Conservation (phyloP, 2,797 vertebrate species). For the Spinus olivaceus region DNA sequence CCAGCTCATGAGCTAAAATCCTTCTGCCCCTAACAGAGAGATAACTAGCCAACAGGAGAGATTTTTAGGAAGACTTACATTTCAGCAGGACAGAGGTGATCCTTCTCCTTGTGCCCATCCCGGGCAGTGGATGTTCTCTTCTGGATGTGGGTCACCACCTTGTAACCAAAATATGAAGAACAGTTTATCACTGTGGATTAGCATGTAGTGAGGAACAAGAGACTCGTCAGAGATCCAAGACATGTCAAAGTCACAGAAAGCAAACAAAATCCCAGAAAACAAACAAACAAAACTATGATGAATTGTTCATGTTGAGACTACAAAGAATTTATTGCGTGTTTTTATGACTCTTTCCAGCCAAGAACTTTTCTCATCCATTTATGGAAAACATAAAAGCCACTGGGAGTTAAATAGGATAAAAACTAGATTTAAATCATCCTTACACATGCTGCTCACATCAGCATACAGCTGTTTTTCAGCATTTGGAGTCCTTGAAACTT, state of each 20-base stretch:
- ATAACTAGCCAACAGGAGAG: background rate
- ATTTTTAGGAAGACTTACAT: background rate
- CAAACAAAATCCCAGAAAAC: conserved; percentile 31
- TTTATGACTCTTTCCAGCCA: conserved; percentile 66
- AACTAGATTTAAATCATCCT: conserved; percentile 67
- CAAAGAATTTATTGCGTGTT: conserved; percentile 61
- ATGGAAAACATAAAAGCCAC: conserved; percentile 74
- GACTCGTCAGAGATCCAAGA: background rate
- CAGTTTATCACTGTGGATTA: background rate
- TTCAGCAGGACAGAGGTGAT: background rate
- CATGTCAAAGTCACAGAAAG: conserved; percentile 17
- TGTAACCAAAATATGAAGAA: background rate
- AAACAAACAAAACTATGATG: conserved; percentile 33
- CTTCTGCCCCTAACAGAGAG: background rate
- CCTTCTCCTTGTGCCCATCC: background rate
- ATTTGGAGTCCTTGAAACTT: conserved; percentile 59
- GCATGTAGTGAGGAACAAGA: background rate
- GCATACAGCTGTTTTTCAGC: conserved; percentile 71
- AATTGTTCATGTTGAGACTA: conserved; percentile 33
- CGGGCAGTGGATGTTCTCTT: background rate
- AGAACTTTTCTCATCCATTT: conserved; percentile 74
- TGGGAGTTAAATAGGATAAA: conserved; percentile 70
- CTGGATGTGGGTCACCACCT: background rate
- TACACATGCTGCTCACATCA: conserved; percentile 70
- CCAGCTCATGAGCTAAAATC: background rate